Evolutionary conservation across 2,797 vertebrate genomes (phyloP).

Genomic region (Yasuhikotakia modesta): DNA sequence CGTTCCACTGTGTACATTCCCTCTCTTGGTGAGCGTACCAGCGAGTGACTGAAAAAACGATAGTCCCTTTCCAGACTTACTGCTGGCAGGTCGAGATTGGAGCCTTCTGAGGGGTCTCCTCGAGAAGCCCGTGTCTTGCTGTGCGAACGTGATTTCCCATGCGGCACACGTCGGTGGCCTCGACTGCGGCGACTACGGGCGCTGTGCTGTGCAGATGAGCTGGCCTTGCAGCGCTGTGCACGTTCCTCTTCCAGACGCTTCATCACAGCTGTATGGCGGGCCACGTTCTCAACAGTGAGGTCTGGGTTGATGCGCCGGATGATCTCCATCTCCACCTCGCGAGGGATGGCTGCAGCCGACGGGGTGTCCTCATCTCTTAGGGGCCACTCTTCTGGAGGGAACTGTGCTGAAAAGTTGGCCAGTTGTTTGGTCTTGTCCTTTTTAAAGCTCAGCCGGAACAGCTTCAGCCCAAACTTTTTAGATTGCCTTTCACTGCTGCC

Average conservation of each 20-base stretch:
- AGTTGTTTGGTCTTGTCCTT: constrained; percentile 98
- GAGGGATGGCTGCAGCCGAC: constrained; percentile 86
- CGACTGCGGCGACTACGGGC: constrained; percentile 91
- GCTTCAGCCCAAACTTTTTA: constrained; percentile 95
- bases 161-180: constrained; percentile 88
- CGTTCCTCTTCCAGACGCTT: constrained; percentile 98
- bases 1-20: constrained; percentile 95
- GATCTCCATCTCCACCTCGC: constrained; percentile 98
- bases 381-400: constrained; percentile 98
- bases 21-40: constrained; percentile 90
- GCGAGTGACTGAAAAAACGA: constrained; percentile 92
- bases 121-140: constrained; percentile 94
- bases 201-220: constrained; percentile 93
- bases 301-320: constrained; percentile 98
- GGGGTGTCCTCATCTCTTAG: constrained; percentile 94
- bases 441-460: constrained; percentile 97
- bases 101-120: constrained; percentile 92
- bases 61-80: constrained; percentile 88
- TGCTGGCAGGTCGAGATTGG: constrained; percentile 87
- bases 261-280: constrained; percentile 97
- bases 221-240: constrained; percentile 90
- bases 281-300: constrained; percentile 97
- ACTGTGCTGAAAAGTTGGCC: constrained; percentile 97
- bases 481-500: constrained; percentile 87
- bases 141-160: constrained; percentile 96